Evolutionary conservation across 2,888 invertebrate genomes (phyloP).

Genomic region (Epirrita christyi): DNA sequence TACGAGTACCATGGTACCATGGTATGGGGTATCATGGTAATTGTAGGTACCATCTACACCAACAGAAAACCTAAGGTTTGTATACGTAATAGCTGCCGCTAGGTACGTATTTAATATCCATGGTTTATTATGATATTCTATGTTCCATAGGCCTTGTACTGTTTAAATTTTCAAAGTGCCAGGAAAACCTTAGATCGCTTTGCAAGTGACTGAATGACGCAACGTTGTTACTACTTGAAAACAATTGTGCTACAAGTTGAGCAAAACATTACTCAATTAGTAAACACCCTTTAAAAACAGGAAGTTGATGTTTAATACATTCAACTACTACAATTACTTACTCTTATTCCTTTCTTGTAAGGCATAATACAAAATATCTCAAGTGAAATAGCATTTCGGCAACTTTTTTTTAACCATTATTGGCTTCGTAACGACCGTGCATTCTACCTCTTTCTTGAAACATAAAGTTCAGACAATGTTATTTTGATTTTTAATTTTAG

Average conservation of each 20-base stretch:
- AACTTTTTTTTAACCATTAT: conserved; percentile 4
- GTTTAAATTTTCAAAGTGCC: too few relatives aligned
- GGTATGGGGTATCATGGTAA: too few relatives aligned
- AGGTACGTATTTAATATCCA: neutral
- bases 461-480: conserved; percentile 4
- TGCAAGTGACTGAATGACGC: neutral
- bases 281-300: conserved; percentile 26
- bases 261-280: conserved; percentile 27
- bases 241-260: conserved; percentile 18
- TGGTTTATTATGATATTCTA: neutral
- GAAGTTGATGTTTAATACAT: conserved; percentile 13
- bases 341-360: conserved; percentile 3
- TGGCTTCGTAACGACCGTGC: neutral
- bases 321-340: conserved; percentile 2
- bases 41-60: too few relatives aligned
- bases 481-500: neutral
- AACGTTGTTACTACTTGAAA: conserved; percentile 13
- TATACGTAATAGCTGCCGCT: too few relatives aligned
- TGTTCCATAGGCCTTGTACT: too few relatives aligned
- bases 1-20: too few relatives aligned
- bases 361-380: neutral
- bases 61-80: too few relatives aligned
- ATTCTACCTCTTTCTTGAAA: neutral
- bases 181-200: neutral
- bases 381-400: neutral